These are phyloP conservation scores for Myotis brandtii DNA, from an alignment of 2,113 vertebrate genomes.

Conservation along the genomic window DNA sequence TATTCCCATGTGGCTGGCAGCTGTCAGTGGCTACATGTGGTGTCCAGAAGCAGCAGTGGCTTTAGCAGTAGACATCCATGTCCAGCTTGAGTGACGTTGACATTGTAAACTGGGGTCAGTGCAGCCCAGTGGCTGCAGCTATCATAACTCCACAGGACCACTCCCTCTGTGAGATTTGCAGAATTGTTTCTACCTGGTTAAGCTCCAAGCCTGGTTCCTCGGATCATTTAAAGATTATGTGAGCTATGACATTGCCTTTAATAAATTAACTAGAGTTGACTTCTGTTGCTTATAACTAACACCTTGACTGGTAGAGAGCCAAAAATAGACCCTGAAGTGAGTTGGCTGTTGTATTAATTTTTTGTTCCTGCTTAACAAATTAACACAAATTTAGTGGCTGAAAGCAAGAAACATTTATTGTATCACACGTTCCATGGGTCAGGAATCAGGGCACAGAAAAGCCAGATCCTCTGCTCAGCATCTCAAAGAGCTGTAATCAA, in stretches of 20 bases:
- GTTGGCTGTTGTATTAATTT: not conserved
- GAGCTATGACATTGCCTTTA: not conserved
- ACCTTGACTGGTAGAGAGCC: not conserved
- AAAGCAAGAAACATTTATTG: not conserved
- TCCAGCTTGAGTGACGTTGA: not conserved
- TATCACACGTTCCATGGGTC: not conserved
- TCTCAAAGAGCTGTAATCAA: not conserved
- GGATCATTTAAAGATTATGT: not conserved
- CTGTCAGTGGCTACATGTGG: not conserved
- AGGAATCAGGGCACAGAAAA: not conserved
- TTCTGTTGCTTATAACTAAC: slow-evolving; percentile 12
- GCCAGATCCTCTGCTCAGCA: not conserved
- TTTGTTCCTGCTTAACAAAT: not conserved
- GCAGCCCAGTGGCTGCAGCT: not conserved
- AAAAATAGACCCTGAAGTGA: not conserved
- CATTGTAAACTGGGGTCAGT: not conserved
- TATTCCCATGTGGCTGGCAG: not conserved
- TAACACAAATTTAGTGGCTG: not conserved
- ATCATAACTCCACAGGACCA: not conserved
- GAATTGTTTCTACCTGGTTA: not conserved
- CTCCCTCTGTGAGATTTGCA: not conserved
- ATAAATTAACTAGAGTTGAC: not conserved
- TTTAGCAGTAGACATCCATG: not conserved
- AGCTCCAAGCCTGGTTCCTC: not conserved
- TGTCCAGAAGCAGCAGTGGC: not conserved